Base-by-base conservation (phyloP, 2,888 invertebrate species). In the Neria commutata region DNA sequence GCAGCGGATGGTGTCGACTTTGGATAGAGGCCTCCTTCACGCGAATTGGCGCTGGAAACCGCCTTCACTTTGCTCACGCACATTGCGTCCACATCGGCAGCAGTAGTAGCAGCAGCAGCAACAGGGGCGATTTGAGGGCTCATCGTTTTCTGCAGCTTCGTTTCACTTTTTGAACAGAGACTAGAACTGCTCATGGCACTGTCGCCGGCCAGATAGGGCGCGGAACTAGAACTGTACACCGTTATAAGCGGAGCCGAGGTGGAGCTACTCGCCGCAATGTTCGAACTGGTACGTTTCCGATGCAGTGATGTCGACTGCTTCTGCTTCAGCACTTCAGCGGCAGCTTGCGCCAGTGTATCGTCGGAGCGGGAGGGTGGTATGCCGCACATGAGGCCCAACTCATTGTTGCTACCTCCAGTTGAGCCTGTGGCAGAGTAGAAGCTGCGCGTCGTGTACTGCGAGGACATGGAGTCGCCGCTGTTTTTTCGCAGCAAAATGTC, bases 301-400 rank as follows among this genome's bases (percentile, higher is more conserved):
- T 75, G 74, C 0, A 87, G 83, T 59, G 83, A 86, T 64, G 86
- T 86, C 2, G 86, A 84, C 62, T 86, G 84, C 53, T 80, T 81
- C 45, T 85, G 84, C 49, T 86, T 86, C 56, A 68, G 68, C 52
- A 65, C 72, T 68, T 64, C 81, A 67, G 42, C 74, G 68, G 49
- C 74, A 64, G 70, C 83, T 82, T 81, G 1, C 85, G 75, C 84
- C 5, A 93, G 80, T 0, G 90, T 90, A 71, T 93, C 92, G 75
- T 93, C 92, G 63, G 92, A 92, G 50, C 90, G 85, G 0, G 92
- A 92, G 0, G 92, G 90, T 3, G 90, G 90, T 51, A 92, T 80
- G 29, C 90, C 84, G 21, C 80, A 75, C 5, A 74, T 66, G 2
- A 72, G 69, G 33, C 70, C 69, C 53, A 72, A 65, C 16, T 78